Percentiles rank a stretch among this genome's conserved stretches.
phyloP scores from a whole-genome alignment of 1,140 invertebrate genomes.

The Cotesia typhae region DNA sequence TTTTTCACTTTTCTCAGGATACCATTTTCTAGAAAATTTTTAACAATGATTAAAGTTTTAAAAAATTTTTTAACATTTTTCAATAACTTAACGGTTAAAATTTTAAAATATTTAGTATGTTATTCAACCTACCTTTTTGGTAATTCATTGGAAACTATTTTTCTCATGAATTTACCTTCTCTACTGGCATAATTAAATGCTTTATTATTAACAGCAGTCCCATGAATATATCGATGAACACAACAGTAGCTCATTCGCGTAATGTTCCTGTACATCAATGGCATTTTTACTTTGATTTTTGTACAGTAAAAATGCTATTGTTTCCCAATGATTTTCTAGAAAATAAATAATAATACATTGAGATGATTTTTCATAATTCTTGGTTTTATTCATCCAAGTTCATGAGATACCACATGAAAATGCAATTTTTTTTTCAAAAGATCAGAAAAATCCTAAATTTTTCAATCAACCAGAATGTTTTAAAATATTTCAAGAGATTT shows the following conservation, averaged over 20 bases:
- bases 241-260: constrained; percentile 8
- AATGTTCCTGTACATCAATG: too few relatives aligned
- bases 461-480: too few relatives aligned
- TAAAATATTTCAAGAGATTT: too few relatives aligned
- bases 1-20: constrained; percentile 21
- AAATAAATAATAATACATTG: too few relatives aligned
- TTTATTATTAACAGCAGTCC: neutral
- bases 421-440: too few relatives aligned
- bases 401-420: too few relatives aligned
- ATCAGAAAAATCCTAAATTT: too few relatives aligned
- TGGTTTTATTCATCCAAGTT: too few relatives aligned
- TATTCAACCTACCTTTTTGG: constrained; percentile 37
- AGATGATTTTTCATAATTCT: too few relatives aligned
- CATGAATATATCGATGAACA: neutral
- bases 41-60: constrained; percentile 1
- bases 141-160: constrained; percentile 38
- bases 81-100: neutral
- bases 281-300: too few relatives aligned
- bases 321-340: too few relatives aligned
- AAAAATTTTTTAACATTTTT: constrained; percentile 14
- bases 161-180: constrained; percentile 43
- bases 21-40: constrained; percentile 41
- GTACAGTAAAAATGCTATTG: too few relatives aligned
- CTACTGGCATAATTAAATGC: neutral
- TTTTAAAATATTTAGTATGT: constrained; percentile 14